Percentiles rank a stretch among this genome's conserved stretches.
These are phyloP conservation scores for Microcebus lehilahytsara DNA, from an alignment of 2,113 vertebrate genomes.

Conservation along the genomic window DNA sequence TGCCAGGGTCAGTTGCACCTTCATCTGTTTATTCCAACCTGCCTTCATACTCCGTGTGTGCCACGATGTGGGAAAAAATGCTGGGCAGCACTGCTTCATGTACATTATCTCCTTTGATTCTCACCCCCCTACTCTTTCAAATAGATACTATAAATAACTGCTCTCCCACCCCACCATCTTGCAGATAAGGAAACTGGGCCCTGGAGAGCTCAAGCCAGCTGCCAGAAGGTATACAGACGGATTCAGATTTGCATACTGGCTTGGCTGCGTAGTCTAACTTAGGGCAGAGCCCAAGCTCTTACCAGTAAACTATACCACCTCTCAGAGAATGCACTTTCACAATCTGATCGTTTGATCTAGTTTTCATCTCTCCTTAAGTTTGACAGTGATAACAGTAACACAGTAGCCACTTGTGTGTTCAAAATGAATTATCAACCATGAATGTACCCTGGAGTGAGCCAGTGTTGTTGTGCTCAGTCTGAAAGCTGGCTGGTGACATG, in stretches of 20 bases:
- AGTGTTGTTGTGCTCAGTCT: rapidly evolving
- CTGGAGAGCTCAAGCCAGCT: neutral
- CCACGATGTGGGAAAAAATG: neutral
- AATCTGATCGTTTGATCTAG: neutral
- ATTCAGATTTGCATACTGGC: too few relatives aligned
- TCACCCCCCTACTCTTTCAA: neutral
- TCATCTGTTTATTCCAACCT: neutral
- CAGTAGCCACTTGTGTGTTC: rapidly evolving
- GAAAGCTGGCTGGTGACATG: neutral
- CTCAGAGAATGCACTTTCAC: neutral
- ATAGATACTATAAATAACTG: neutral
- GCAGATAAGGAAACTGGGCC: neutral
- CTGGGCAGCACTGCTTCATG: neutral
- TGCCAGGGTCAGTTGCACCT: neutral
- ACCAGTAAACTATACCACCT: rapidly evolving
- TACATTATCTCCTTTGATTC: neutral
- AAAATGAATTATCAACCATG: neutral
- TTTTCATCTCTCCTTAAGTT: neutral
- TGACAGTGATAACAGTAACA: neutral
- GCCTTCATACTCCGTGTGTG: neutral
- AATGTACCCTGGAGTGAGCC: rapidly evolving
- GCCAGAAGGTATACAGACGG: neutral
- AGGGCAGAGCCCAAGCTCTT: neutral
- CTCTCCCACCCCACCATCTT: neutral
- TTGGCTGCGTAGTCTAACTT: neutral